These are phyloP conservation scores for Rhagoletis pomonella DNA, from an alignment of 1,140 invertebrate genomes.

Conservation along the genomic window DNA sequence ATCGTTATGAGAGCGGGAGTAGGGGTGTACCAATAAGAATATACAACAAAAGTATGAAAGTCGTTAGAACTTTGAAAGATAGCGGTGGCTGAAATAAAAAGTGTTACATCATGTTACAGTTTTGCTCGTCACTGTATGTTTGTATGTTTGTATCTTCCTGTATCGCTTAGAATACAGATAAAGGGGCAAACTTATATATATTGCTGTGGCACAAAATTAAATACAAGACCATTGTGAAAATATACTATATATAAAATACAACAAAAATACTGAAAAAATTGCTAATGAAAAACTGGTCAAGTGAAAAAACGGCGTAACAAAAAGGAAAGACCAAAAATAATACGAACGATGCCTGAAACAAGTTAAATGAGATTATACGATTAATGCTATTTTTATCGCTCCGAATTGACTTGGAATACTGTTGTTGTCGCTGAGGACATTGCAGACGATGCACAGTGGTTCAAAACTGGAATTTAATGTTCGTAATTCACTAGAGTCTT, in stretches of 20 bases:
- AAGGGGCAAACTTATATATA: neutral
- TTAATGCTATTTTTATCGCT: slow-evolving; percentile 51
- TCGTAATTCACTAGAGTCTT: too few species aligned
- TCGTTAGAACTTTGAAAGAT: too few species aligned
- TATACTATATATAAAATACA: neutral
- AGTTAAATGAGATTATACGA: slow-evolving; percentile 47
- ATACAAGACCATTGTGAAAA: neutral
- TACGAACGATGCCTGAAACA: neutral
- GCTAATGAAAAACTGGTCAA: neutral
- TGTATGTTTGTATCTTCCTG: neutral
- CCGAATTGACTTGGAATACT: slow-evolving; percentile 26
- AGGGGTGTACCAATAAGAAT: too few species aligned
- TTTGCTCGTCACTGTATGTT: too few species aligned
- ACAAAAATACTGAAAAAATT: too few species aligned
- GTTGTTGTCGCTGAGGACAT: neutral
- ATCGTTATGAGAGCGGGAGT: too few species aligned
- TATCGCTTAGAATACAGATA: neutral
- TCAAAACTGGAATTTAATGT: too few species aligned
- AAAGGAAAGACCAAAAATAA: neutral
- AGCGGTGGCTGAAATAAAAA: too few species aligned
- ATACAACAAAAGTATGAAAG: too few species aligned
- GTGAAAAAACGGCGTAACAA: neutral
- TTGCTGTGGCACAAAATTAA: neutral
- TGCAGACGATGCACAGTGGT: neutral
- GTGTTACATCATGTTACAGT: too few species aligned